These are phyloP conservation scores for Momotus momota DNA, from an alignment of 2,797 vertebrate species.

Conservation along the genomic window DNA sequence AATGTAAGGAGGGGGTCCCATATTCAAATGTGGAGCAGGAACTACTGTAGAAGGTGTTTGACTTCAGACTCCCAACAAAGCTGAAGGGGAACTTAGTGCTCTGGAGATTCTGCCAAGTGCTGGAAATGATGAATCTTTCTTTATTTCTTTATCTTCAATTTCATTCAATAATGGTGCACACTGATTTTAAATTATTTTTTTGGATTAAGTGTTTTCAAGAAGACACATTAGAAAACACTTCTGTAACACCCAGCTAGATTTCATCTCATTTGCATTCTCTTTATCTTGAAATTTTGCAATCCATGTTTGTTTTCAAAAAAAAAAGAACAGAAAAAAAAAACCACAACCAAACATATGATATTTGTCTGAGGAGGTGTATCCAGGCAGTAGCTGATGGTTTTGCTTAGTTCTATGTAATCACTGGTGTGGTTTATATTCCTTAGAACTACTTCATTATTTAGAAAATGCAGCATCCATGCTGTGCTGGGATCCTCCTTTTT, in stretches of 20 bases:
- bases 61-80: neutral
- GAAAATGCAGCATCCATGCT: neutral
- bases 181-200: neutral
- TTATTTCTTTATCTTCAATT: neutral
- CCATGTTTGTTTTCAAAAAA: neutral
- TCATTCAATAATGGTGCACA: neutral
- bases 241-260: neutral
- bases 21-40: neutral
- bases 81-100: neutral
- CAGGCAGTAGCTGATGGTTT: neutral
- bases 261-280: conserved; percentile 3
- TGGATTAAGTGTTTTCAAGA: neutral
- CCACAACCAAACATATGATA: neutral
- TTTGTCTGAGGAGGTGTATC: neutral
- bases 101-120: neutral
- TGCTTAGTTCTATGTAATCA: neutral
- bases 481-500: neutral
- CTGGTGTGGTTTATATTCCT: neutral
- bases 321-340: neutral
- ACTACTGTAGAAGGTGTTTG: neutral
- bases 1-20: neutral
- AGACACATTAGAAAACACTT: neutral
- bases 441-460: neutral
- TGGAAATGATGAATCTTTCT: neutral
- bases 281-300: conserved; percentile 39